Base-by-base conservation (phyloP, 2,888 invertebrate species). In the Drosophila bunnanda region DNA sequence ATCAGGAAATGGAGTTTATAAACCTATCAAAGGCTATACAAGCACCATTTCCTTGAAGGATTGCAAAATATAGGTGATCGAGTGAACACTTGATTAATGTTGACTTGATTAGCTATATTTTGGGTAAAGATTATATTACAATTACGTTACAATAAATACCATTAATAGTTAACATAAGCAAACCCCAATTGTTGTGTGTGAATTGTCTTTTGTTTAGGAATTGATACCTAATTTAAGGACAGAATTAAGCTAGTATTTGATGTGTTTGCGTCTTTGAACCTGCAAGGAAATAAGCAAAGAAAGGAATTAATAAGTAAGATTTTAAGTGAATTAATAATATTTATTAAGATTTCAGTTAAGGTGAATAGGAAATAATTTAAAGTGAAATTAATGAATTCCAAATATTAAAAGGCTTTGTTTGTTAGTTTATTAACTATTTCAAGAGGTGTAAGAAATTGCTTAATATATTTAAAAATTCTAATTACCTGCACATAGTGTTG, bases 181-280 rank as follows among this genome's bases (percentile, higher is more conserved):
- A 88, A 67, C 59, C 75, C 75, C 78, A 44, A n/a, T 52, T 46
- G 43, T 28, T 36, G 30, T 75, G 22, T 57, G 39, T 34, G 44
- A 34, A 25, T 55, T 50, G 50, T 52, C 32, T 34, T 32, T 41
- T 60, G 13, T 58, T 54, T 48, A 64, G 72, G 62, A 50, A 50
- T 61, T 46, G 41, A 38, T 66, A 77, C 80, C 81, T 48, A 72
- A 80, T 65, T 72, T 53, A 58, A 70, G 72, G 78, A 30, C 38
- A 78, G 68, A 88, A 88, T 85, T 88, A 83, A 68, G 75, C 88
- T 88, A 85, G 71, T 86, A 79, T 83, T 85, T 88, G 87, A 88
- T 85, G 85, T 88, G 88, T 86, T 86, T 84, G 80, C 83, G 88
- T 78, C 78, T 88, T 85, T 83, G 75, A 88, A 88, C 82, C 85